Conservation (phyloP, 2,113 vertebrate genomes). For the Mugil cephalus region DNA sequence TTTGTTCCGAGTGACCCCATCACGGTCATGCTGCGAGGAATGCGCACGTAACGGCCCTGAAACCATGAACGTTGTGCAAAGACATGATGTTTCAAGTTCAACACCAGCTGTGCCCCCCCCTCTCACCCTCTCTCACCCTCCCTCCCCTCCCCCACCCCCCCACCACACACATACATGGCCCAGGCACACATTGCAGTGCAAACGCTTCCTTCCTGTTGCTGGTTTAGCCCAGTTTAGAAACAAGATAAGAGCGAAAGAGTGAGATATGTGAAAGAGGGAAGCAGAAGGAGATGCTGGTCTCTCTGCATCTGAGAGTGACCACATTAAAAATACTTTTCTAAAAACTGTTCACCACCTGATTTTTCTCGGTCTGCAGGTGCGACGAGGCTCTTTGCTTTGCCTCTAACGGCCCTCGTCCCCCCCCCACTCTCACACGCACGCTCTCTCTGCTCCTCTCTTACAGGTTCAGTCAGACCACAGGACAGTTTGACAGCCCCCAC, state of each 20-base stretch:
- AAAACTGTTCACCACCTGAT: constrained; percentile 1
- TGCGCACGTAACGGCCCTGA: constrained; percentile 35
- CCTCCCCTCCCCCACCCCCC: constrained; percentile 7
- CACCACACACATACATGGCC: constrained; percentile 7
- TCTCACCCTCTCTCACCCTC: constrained; percentile 12
- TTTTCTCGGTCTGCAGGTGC: constrained; percentile 16
- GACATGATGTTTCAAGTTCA: constrained; percentile 55
- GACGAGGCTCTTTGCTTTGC: not conserved
- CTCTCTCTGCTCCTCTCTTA: constrained; percentile 49
- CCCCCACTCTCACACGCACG: not conserved
- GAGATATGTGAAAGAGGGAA: constrained; percentile 32
- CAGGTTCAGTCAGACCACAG: constrained; percentile 73
- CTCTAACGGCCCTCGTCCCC: constrained; percentile 13
- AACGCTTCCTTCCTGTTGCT: constrained; percentile 84
- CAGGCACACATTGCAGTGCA: constrained; percentile 59
- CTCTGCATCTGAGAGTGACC: not conserved
- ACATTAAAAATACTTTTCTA: not conserved
- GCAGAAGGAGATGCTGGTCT: constrained; percentile 16
- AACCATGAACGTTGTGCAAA: constrained; percentile 64
- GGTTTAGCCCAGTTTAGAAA: constrained; percentile 73
- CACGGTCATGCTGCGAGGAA: constrained; percentile 42
- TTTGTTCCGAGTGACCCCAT: constrained; percentile 32
- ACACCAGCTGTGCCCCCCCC: constrained; percentile 46
- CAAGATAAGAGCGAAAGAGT: constrained; percentile 76
- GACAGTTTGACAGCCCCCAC: constrained; percentile 70